Percentiles rank a stretch among this genome's conserved stretches.
Conservation (phyloP, 2,113 vertebrate genomes). For the Mirounga angustirostris region DNA sequence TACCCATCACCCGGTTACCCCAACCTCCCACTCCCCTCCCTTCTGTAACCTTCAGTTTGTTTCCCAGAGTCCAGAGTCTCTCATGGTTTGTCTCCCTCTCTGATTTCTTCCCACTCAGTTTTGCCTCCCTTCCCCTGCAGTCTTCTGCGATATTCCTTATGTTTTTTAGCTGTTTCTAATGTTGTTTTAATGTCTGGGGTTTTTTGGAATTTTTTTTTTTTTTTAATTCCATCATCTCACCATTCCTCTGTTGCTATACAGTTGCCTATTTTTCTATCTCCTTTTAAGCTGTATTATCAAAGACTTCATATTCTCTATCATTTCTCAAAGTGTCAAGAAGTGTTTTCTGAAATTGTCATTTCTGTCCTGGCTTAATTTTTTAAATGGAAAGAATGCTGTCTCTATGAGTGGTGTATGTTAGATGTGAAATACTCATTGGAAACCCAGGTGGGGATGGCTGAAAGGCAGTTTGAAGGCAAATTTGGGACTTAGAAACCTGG, state of each 20-base stretch:
- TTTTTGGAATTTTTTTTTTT: background rate
- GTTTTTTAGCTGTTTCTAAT: background rate
- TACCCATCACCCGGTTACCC: too few relatives aligned
- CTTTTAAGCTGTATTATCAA: background rate
- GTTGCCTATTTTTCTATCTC: background rate
- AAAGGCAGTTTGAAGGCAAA: background rate
- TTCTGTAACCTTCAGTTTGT: too few relatives aligned
- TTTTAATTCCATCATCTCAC: background rate
- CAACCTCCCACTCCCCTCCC: too few relatives aligned
- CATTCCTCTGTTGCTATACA: background rate
- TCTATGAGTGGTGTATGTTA: background rate
- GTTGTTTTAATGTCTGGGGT: background rate
- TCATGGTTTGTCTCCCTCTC: too few relatives aligned
- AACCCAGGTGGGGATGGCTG: background rate
- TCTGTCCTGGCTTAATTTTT: background rate
- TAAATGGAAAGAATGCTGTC: background rate
- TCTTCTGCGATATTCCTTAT: too few relatives aligned
- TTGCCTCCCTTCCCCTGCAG: too few relatives aligned
- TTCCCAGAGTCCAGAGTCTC: too few relatives aligned
- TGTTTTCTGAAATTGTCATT: background rate
- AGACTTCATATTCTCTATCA: background rate
- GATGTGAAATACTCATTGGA: background rate
- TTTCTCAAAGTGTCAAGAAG: background rate
- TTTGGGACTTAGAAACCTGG: background rate
- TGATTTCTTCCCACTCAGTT: too few relatives aligned